Evolutionary conservation across 2,888 invertebrate species (phyloP), one percentile per base, ranked within the genome.

Genomic region (Acleris sparsana): DNA sequence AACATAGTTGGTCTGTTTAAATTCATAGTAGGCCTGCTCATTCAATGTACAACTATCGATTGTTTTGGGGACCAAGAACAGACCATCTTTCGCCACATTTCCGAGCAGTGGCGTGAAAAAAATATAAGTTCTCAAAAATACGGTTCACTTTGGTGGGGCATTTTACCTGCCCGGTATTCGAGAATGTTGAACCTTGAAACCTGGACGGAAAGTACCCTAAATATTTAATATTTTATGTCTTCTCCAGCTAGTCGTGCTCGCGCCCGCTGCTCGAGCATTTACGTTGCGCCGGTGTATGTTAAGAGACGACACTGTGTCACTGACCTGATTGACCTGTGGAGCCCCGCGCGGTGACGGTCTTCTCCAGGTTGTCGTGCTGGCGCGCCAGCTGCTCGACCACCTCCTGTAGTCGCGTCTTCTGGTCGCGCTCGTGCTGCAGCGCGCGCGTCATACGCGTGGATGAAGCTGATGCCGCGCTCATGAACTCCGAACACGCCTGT

Each of bases 311-410:
- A 0, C 16, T 46, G 17, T n/a, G 11, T 2, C 3, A 83, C 86
- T 85, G 76, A 93, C 93, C 89, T 70, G 92, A 83, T 86, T 85
- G 76, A 93, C 93, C 89, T 70, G 92, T 83, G 77, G 91, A 88
- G 44, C 93, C 93, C 69, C 95, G 94, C 29, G 95, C 95, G 39
- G 93, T 94, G 44, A 97, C 98, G 2, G 98, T 98, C 87, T 98
- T 97, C 90, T 99, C 99, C 72, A 99, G 93, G 77, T 96, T 97
- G 64, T 98, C 98, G 87, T 99, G 99, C 85, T 99, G 99, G 73
- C 98, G 95, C 16, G 99, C 99, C 70, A 99, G 94, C 79, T 99
- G 98, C 84, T 99, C 99, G 17, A 99, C 98, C 93, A 99, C 97
- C 80, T 99, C 99, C 82, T 99, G 98, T 70, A 99, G 93, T 55